phyloP scores from a whole-genome alignment of 2,888 invertebrate genomes.

The Acleris literana region DNA sequence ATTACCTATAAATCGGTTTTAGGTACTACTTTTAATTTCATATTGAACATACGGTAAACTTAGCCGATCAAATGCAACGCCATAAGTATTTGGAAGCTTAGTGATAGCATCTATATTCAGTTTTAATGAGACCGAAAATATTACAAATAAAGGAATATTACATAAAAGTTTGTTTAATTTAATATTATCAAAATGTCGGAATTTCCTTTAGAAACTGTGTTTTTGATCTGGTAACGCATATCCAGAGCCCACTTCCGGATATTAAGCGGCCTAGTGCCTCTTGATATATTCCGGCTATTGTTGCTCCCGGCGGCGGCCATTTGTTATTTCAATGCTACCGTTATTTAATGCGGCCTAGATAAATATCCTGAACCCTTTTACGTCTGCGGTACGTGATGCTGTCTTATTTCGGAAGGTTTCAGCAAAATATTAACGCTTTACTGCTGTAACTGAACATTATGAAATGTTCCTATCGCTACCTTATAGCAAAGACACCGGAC shows the following conservation, averaged over 20 bases:
- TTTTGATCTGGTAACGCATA: background rate
- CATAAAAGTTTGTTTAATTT: too few species aligned
- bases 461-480: background rate
- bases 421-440: slow-evolving; percentile 40
- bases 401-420: slow-evolving; percentile 55
- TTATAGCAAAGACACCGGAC: too few species aligned
- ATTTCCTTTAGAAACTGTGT: too few species aligned
- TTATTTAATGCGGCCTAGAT: slow-evolving; percentile 66
- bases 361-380: slow-evolving; percentile 67
- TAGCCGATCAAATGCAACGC: too few species aligned
- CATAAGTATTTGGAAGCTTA: too few species aligned
- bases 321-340: slow-evolving; percentile 65
- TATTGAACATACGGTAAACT: too few species aligned
- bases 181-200: too few species aligned
- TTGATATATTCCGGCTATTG: slow-evolving; percentile 63
- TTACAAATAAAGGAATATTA: too few species aligned
- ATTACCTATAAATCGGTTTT: too few species aligned
- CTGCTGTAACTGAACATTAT: background rate
- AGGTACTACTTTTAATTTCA: too few species aligned
- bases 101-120: too few species aligned
- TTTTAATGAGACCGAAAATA: too few species aligned
- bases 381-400: slow-evolving; percentile 50
- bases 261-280: slow-evolving; percentile 52
- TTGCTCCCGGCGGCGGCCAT: slow-evolving; percentile 56
- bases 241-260: slow-evolving; percentile 49